Evolutionary conservation across 2,113 vertebrate species (phyloP).

Genomic region (Carassius auratus): DNA sequence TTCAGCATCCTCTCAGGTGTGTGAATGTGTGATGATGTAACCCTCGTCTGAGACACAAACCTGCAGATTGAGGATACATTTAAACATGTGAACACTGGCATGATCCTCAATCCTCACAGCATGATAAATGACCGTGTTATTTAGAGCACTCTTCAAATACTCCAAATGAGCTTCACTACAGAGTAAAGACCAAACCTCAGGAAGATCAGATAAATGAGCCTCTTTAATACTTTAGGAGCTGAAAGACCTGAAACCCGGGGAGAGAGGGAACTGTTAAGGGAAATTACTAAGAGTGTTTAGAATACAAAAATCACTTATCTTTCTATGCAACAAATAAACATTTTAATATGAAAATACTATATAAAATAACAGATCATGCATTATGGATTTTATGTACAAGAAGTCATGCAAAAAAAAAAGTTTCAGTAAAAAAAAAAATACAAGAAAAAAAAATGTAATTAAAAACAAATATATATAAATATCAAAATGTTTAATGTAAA

Average conservation of each 20-base stretch:
- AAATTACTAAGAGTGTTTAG: neutral
- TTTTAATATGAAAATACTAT: too few relatives aligned
- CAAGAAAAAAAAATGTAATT: too few relatives aligned
- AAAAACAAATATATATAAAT: too few relatives aligned
- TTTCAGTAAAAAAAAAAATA: too few relatives aligned
- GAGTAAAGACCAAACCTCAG: too few relatives aligned
- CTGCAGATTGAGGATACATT: conserved; percentile 16
- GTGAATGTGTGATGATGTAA: conserved; percentile 19
- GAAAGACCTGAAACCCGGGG: neutral
- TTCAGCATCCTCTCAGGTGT: neutral
- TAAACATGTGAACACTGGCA: neutral
- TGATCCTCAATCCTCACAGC: neutral
- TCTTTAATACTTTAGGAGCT: neutral
- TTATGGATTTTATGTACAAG: neutral
- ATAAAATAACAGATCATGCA: neutral
- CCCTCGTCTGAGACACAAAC: neutral
- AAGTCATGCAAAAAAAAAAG: neutral
- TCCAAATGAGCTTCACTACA: neutral
- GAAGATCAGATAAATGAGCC: neutral
- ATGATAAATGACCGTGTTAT: neutral
- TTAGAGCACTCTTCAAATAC: neutral
- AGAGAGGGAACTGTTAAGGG: neutral
- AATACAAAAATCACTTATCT: neutral
- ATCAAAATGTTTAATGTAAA: too few relatives aligned
- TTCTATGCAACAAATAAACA: neutral